phyloP scores from a whole-genome alignment of 1,140 invertebrate genomes.

The Drosophila athabasca region DNA sequence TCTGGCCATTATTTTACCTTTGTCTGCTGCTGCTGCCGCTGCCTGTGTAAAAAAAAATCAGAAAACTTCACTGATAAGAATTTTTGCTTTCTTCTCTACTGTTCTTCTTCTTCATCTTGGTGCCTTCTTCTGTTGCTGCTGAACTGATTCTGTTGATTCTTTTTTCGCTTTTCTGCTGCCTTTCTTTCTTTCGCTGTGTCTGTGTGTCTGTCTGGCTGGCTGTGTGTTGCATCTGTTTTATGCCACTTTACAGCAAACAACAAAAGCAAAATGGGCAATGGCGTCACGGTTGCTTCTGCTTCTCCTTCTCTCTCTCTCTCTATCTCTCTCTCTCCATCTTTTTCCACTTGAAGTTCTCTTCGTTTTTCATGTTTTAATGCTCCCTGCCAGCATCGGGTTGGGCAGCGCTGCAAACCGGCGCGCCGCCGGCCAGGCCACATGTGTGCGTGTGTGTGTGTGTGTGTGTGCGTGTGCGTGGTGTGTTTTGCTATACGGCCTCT shows the following conservation, averaged over 20 bases:
- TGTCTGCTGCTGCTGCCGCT: constrained; percentile 15
- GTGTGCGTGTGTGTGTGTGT: not conserved
- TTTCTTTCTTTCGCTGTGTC: constrained; percentile 12
- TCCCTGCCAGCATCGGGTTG: constrained; percentile 9
- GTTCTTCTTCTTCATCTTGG: no score
- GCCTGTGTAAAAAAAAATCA: constrained; percentile 1
- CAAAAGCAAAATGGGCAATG: constrained; percentile 43
- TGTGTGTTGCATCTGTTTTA: constrained; percentile 61
- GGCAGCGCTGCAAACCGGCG: constrained; percentile 6
- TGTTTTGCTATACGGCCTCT: constrained; percentile 13
- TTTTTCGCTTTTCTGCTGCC: not conserved
- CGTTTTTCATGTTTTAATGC: constrained; percentile 25
- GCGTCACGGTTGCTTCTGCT: constrained; percentile 34
- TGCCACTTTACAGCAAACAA: constrained; percentile 54
- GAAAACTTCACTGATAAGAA: constrained; percentile 68
- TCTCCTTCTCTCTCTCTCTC: not conserved
- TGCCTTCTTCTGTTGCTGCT: no score
- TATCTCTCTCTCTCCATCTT: constrained; percentile 3
- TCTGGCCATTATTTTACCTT: constrained; percentile 7
- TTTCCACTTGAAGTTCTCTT: constrained; percentile 48
- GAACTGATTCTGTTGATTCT: no score
- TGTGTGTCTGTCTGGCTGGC: constrained; percentile 13
- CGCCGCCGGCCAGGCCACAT: constrained; percentile 6
- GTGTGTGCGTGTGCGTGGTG: constrained; percentile 21
- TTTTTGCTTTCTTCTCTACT: constrained; percentile 15